These are phyloP conservation scores for Perognathus longimembris DNA, from an alignment of 2,113 vertebrate genomes.

Conservation along the genomic window DNA sequence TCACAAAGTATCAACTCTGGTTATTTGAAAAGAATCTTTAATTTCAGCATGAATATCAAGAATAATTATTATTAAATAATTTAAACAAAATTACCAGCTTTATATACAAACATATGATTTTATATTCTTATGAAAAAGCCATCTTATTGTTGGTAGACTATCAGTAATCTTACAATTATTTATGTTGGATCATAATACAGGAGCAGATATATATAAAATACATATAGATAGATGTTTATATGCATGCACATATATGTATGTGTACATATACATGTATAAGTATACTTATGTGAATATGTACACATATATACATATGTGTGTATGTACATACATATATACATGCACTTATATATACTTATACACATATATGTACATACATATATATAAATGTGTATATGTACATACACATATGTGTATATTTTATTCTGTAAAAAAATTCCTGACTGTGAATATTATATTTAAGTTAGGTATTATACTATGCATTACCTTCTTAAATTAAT, in stretches of 20 bases:
- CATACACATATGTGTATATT: background rate
- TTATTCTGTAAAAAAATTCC: background rate
- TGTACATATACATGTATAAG: no score
- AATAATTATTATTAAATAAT: slow-evolving; percentile 7
- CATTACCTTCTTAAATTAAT: slow-evolving; percentile 8
- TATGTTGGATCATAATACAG: slow-evolving; percentile 8
- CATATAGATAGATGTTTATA: no score
- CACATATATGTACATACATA: no score
- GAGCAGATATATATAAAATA: background rate
- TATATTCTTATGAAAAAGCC: background rate
- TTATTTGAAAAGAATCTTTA: background rate
- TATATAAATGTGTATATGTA: no score
- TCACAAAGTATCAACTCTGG: background rate
- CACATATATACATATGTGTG: no score
- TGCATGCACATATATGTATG: no score
- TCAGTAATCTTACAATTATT: background rate
- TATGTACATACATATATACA: no score
- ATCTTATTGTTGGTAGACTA: background rate
- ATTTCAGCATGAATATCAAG: background rate
- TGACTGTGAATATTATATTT: background rate
- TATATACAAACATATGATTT: background rate
- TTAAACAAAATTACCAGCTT: background rate
- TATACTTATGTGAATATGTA: no score
- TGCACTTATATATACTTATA: no score
- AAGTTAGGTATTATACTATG: background rate